Base-by-base conservation (phyloP, 1,140 invertebrate genomes). In the Xylocopa sonorina region DNA sequence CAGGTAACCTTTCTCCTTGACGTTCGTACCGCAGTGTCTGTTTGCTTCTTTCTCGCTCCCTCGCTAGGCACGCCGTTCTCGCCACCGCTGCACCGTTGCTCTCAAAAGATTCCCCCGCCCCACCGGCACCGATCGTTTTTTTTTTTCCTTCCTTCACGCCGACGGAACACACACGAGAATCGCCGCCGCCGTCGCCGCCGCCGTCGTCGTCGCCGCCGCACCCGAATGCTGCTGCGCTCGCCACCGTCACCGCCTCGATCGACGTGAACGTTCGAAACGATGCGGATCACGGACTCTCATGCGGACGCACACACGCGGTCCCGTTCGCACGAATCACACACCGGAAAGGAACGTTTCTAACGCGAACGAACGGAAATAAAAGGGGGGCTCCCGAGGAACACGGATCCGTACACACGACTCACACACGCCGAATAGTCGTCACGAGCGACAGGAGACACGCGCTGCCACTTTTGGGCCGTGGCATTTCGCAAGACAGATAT, bases 401-500 rank as follows among this genome's bases (percentile, higher is more conserved):
- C 63, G 5, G 34, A 50, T 71, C n/a, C 58, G 53, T 60, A 41
- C 66, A 60, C 75, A 79, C 53, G 43, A 64, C 29, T 41, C 46
- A 74, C 63, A 27, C 72, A 80, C 63, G 72, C 68, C 69, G 57
- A 50, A 50, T 57, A 60, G 62, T 75, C 78, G 60, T 80, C 62
- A 55, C 67, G 50, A 69, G 53, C 72, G 58, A 76, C 57, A 80
- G 71, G 34, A 80, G 58, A 64, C 78, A 86, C 82, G 71, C 73
- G 84, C 62, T 85, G 82, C 76, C 63, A 63, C 77, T 75, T 79
- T 75, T 66, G 64, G 68, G 64, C 84, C 77, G 83, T 84, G 66
- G 74, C 75, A 73, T 77, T 81, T 53, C 64, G 41, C 53, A 48
- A 83, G 48, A 71, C 46, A 64, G 58, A 78, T 48, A 64, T 53